Percentiles rank a stretch among this genome's conserved stretches.
Evolutionary conservation across 2,797 vertebrate genomes (phyloP).

Genomic region (Agapornis canus): DNA sequence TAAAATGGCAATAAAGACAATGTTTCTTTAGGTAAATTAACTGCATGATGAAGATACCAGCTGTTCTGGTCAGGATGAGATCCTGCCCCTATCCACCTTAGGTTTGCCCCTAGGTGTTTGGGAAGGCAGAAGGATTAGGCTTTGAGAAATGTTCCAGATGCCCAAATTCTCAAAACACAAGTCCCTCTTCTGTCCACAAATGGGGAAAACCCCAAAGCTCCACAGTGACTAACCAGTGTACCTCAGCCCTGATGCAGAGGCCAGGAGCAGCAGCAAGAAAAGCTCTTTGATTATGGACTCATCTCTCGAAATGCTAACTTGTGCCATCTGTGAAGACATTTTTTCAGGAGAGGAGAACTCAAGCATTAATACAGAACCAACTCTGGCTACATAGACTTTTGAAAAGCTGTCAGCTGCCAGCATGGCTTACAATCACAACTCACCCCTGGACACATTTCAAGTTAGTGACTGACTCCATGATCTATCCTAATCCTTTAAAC

Average conservation of each 20-base stretch:
- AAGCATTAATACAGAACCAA: background rate
- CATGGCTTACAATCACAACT: background rate
- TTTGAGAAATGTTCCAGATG: background rate
- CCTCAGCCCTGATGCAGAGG: background rate
- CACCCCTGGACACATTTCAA: background rate
- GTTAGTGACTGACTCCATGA: background rate
- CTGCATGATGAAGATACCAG: background rate
- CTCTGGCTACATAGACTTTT: background rate
- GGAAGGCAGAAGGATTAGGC: background rate
- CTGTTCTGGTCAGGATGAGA: background rate
- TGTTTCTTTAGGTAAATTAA: background rate
- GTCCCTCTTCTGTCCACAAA: background rate
- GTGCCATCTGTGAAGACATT: background rate
- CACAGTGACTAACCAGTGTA: background rate
- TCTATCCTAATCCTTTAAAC: background rate
- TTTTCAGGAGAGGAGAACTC: background rate
- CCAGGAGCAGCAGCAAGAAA: background rate
- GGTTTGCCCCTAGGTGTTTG: background rate
- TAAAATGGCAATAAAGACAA: background rate
- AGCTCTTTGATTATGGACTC: background rate
- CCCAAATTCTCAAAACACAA: background rate
- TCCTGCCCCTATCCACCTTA: background rate
- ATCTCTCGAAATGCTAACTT: background rate
- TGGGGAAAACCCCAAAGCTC: background rate
- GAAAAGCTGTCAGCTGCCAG: slow-evolving; percentile 13